These are phyloP conservation scores for Ruditapes philippinarum DNA, from an alignment of 1,140 invertebrate species.

Conservation along the genomic window DNA sequence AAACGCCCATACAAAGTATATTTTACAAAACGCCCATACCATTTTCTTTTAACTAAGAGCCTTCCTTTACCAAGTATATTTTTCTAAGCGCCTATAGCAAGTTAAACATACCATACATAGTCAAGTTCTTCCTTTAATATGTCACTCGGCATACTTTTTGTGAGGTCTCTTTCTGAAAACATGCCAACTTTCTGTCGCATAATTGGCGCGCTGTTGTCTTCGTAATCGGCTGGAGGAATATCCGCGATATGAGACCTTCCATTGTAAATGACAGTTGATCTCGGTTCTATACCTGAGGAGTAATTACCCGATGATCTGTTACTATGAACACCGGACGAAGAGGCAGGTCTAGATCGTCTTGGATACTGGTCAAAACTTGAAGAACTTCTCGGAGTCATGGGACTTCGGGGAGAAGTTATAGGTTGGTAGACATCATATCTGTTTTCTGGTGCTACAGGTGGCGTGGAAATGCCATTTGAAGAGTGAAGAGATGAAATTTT, in stretches of 20 bases:
- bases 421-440: conserved; percentile 72
- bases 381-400: not conserved
- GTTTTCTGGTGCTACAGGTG: conserved; percentile 59
- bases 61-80: no score
- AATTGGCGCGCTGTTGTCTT: conserved; percentile 67
- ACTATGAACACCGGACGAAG: conserved; percentile 70
- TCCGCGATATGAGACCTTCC: conserved; percentile 45
- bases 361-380: conserved; percentile 41
- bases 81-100: no score
- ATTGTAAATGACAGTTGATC: conserved; percentile 55
- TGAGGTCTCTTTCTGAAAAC: conserved; percentile 51
- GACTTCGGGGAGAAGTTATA: conserved; percentile 24
- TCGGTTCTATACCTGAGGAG: conserved; percentile 39
- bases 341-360: conserved; percentile 58
- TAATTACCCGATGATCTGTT: conserved; percentile 67
- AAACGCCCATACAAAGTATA: no score
- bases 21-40: no score
- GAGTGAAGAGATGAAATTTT: conserved; percentile 5
- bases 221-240: conserved; percentile 75
- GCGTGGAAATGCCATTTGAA: conserved; percentile 35
- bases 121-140: conserved; percentile 66
- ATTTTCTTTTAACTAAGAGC: no score
- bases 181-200: conserved; percentile 56
- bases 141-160: conserved; percentile 68
- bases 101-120: conserved; percentile 66